These are phyloP conservation scores for Leptarthrus brevirostris DNA, from an alignment of 2,888 invertebrate species.

Conservation along the genomic window DNA sequence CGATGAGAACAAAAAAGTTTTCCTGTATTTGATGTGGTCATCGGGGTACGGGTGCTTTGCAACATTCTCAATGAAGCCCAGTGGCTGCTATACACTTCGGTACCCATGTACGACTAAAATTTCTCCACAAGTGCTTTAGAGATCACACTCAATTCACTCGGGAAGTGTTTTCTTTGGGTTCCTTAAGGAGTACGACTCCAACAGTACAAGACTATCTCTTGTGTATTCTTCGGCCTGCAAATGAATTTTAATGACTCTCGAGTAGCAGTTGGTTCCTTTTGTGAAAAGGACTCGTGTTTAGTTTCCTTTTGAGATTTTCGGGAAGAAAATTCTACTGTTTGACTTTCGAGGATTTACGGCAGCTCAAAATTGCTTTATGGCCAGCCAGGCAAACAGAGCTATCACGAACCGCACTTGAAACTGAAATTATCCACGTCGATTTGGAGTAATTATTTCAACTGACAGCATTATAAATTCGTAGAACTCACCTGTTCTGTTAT, in stretches of 20 bases:
- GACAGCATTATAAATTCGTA: background rate
- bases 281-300: conserved; percentile 37
- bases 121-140: conserved; percentile 20
- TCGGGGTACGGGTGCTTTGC: background rate
- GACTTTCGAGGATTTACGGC: background rate
- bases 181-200: conserved; percentile 27
- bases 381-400: background rate
- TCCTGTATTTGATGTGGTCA: background rate
- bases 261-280: conserved; percentile 21
- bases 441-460: background rate
- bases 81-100: background rate
- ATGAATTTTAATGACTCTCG: conserved; percentile 45
- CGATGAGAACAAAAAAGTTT: background rate
- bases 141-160: conserved; percentile 26
- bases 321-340: conserved; percentile 10
- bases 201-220: background rate
- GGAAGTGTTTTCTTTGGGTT: conserved; percentile 44
- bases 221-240: conserved; percentile 7
- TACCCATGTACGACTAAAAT: background rate
- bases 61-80: background rate
- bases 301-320: conserved; percentile 26
- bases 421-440: background rate
- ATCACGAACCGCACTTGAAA: background rate
- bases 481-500: background rate
- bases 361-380: background rate